Evolutionary conservation across 2,797 vertebrate genomes (phyloP).

Genomic region (Serranus cabrilla): DNA sequence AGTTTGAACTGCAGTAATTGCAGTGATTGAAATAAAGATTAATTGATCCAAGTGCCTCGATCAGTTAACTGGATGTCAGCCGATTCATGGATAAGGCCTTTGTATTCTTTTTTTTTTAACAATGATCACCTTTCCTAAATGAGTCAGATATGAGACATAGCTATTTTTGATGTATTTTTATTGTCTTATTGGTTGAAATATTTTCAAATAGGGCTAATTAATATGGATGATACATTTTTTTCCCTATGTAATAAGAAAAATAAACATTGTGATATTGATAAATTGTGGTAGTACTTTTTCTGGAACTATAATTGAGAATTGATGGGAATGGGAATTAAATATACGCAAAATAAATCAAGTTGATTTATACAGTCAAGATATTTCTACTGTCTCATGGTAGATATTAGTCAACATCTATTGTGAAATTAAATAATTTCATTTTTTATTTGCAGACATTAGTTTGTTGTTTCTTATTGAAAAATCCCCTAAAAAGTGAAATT

Average conservation of each 20-base stretch:
- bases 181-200: too few relatives aligned
- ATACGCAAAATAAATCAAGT: not conserved
- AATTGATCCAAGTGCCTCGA: not conserved
- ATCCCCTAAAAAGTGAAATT: too few relatives aligned
- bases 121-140: not conserved
- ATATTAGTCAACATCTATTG: not conserved
- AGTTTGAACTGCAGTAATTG: slow-evolving; percentile 5
- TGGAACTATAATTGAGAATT: too few relatives aligned
- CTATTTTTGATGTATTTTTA: not conserved
- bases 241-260: too few relatives aligned
- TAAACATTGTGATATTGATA: not conserved
- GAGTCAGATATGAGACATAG: not conserved
- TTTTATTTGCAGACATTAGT: not conserved
- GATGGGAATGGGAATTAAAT: too few relatives aligned
- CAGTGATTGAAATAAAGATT: slow-evolving; percentile 18
- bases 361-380: not conserved
- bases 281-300: not conserved
- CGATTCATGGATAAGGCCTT: not conserved
- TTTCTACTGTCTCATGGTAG: not conserved
- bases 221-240: not conserved
- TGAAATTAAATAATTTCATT: not conserved
- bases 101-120: not conserved
- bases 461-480: not conserved
- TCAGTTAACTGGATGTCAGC: slow-evolving; percentile 18
- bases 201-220: too few relatives aligned